Evolutionary conservation across 1,140 invertebrate species (phyloP).

Genomic region (Agrilus planipennis): DNA sequence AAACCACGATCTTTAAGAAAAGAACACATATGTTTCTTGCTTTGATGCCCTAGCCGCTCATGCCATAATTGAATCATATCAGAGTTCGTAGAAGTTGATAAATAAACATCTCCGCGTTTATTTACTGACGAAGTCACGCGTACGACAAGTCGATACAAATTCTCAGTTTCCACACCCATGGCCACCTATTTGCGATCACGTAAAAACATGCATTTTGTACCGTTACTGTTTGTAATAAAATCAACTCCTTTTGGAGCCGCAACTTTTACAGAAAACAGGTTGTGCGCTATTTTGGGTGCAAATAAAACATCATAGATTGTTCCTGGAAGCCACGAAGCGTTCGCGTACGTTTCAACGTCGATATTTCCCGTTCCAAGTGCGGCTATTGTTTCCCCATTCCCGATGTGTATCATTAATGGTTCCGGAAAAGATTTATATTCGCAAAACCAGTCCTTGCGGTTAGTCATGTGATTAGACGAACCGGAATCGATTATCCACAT

Average conservation of each 20-base stretch:
- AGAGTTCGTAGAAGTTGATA: neutral
- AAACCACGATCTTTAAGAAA: conserved; percentile 21
- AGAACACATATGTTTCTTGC: conserved; percentile 27
- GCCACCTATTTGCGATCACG: conserved; percentile 2
- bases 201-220: conserved; percentile 4
- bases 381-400: conserved; percentile 14
- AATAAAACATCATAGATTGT: conserved; percentile 29
- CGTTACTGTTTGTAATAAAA: conserved; percentile 10
- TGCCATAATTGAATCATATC: conserved; percentile 28
- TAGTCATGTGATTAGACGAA: conserved; percentile 20
- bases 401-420: conserved; percentile 12
- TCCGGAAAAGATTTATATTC: conserved; percentile 12
- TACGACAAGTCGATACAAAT: conserved; percentile 8
- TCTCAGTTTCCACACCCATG: conserved; percentile 3
- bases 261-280: conserved; percentile 30
- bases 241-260: conserved; percentile 21
- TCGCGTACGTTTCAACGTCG: conserved; percentile 15
- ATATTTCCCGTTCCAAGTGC: conserved; percentile 17
- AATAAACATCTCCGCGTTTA: neutral
- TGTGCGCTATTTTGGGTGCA: conserved; percentile 30
- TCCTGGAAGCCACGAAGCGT: conserved; percentile 14
- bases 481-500: conserved; percentile 20
- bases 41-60: conserved; percentile 32
- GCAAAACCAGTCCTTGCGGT: conserved; percentile 11
- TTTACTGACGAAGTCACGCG: conserved; percentile 5